Percentiles rank a stretch among this genome's conserved stretches.
Conservation (phyloP, 2,797 vertebrate species). For the Gymnothorax javanicus region DNA sequence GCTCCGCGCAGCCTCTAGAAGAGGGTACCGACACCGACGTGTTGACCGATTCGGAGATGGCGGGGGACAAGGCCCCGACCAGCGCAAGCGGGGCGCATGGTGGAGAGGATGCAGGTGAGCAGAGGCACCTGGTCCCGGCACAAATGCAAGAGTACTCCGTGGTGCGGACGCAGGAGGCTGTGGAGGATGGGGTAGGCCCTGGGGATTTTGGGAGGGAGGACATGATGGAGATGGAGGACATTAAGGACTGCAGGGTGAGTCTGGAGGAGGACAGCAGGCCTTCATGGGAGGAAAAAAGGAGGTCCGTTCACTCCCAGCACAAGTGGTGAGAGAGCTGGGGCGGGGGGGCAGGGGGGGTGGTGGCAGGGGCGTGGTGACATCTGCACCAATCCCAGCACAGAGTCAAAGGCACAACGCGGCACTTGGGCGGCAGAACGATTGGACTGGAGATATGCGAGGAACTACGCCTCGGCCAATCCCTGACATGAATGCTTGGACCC, state of each 20-base stretch:
- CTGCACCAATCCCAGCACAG: background rate
- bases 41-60: constrained; percentile 24
- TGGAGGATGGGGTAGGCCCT: constrained; percentile 22
- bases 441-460: constrained; percentile 9
- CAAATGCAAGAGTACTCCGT: constrained; percentile 63
- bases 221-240: constrained; percentile 62
- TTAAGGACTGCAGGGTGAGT: constrained; percentile 59
- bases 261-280: constrained; percentile 40
- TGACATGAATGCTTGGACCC: background rate
- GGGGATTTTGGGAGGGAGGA: constrained; percentile 58
- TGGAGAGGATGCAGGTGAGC: background rate
- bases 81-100: background rate
- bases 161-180: constrained; percentile 46
- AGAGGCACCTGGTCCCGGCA: constrained; percentile 54
- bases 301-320: constrained; percentile 26
- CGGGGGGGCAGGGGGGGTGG: background rate
- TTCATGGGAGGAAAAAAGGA: constrained; percentile 34
- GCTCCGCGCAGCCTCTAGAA: constrained; percentile 10
- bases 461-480: constrained; percentile 21
- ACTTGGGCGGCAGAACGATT: background rate
- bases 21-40: constrained; percentile 30
- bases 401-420: background rate
- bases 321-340: constrained; percentile 27
- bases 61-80: constrained; percentile 12
- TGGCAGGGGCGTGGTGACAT: constrained; percentile 8